Percentiles rank a stretch among this genome's conserved stretches.
Evolutionary conservation across 1,140 invertebrate species (phyloP).

Genomic region (Adoxophyes honmai): DNA sequence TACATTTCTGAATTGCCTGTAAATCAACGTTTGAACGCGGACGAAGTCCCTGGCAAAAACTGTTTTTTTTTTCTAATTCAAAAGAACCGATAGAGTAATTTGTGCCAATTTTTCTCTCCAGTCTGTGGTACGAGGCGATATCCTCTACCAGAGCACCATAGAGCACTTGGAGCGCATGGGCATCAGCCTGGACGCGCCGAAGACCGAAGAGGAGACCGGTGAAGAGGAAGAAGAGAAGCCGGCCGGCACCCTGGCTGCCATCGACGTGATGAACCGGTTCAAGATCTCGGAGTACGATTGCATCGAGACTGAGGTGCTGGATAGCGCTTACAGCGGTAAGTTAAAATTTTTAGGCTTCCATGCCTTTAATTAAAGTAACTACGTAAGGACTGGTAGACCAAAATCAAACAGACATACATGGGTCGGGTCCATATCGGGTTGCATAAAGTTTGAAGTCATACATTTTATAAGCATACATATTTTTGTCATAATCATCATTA

Average conservation of each 20-base stretch:
- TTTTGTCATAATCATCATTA: too few species aligned
- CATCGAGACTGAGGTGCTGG: conserved; percentile 60
- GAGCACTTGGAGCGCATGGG: conserved; percentile 63
- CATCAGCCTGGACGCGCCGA: conserved; percentile 53
- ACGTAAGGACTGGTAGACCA: too few species aligned
- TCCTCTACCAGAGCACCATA: conserved; percentile 68
- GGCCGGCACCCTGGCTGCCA: conserved; percentile 49
- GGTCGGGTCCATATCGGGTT: too few species aligned
- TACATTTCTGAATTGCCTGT: too few species aligned
- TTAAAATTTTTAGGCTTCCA: neutral
- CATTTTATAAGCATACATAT: too few species aligned
- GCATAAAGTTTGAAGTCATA: too few species aligned
- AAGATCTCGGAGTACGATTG: conserved; percentile 59
- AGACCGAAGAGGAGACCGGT: conserved; percentile 44
- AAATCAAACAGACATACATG: too few species aligned
- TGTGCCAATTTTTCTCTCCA: conserved; percentile 27
- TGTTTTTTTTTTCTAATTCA: too few species aligned
- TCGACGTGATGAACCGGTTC: conserved; percentile 60
- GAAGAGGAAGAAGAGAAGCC: conserved; percentile 46
- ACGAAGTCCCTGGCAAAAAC: too few species aligned
- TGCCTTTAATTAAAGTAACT: too few species aligned
- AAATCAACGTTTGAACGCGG: too few species aligned
- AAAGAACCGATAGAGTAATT: too few species aligned
- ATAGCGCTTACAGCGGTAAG: conserved; percentile 50
- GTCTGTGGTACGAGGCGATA: conserved; percentile 66